Percentiles rank a stretch among this genome's conserved stretches.
Conservation (phyloP, 1,140 invertebrate genomes). For the Eriocheir sinensis region DNA sequence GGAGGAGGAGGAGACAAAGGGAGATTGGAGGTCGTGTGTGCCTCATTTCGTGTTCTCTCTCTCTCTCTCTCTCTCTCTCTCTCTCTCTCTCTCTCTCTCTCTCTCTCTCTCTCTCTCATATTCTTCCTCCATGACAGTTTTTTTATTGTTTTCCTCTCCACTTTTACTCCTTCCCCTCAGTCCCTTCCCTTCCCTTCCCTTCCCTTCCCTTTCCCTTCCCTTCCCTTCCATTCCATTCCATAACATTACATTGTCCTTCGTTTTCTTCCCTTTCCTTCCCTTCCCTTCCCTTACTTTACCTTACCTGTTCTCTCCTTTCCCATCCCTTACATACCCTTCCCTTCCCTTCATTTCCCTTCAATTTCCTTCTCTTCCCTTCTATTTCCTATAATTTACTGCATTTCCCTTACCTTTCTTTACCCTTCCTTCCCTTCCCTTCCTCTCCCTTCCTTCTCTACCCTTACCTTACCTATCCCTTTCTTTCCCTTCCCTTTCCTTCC, state of each 20-base stretch:
- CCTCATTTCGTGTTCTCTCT: not conserved
- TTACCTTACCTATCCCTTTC: too few species aligned
- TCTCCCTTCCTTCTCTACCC: too few species aligned
- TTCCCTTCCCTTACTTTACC: too few species aligned
- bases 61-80: not conserved
- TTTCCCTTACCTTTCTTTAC: too few species aligned
- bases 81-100: not conserved
- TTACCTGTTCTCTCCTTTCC: not conserved
- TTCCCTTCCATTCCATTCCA: not conserved
- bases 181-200: not conserved
- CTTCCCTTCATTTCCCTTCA: too few species aligned
- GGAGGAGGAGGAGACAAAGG: not conserved
- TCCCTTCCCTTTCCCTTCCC: not conserved
- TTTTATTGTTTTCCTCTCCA: not conserved
- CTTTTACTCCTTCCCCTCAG: not conserved
- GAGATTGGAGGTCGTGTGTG: not conserved
- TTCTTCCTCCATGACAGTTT: not conserved
- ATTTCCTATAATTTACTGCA: too few species aligned
- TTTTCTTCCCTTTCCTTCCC: too few species aligned
- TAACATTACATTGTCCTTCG: not conserved
- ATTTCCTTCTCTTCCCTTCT: too few species aligned
- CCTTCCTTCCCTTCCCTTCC: too few species aligned
- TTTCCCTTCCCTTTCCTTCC: too few species aligned
- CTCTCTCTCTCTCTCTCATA: not conserved
- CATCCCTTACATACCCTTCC: too few species aligned